Percentiles rank a stretch among this genome's conserved stretches.
phyloP scores from a whole-genome alignment of 2,113 vertebrate genomes.

The Otolemur garnettii region DNA sequence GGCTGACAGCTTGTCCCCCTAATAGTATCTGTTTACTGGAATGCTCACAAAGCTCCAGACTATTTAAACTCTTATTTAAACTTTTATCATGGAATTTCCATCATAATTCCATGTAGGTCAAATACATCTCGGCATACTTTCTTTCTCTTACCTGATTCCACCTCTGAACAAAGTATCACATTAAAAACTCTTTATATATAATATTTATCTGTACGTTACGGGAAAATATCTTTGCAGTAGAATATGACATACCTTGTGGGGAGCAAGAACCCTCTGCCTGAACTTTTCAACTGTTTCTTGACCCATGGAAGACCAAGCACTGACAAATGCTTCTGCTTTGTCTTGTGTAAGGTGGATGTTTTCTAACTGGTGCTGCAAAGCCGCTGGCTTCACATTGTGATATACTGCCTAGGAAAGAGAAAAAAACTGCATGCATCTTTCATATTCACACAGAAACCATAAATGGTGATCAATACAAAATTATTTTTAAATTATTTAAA shows the following conservation, averaged over 20 bases:
- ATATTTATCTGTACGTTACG: background rate
- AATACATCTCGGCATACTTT: background rate
- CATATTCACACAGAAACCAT: background rate
- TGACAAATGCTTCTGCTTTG: slow-evolving; percentile 93
- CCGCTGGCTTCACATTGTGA: slow-evolving; percentile 93
- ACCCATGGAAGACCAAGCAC: slow-evolving; percentile 91
- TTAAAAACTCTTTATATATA: background rate
- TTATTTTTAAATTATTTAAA: slow-evolving; percentile 19
- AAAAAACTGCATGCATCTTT: background rate
- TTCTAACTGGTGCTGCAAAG: slow-evolving; percentile 94
- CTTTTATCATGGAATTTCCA: no score
- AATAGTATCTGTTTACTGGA: background rate
- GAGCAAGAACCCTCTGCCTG: slow-evolving; percentile 92
- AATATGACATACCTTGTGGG: slow-evolving; percentile 92
- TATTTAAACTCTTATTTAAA: slow-evolving; percentile 24
- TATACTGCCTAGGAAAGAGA: slow-evolving; percentile 92
- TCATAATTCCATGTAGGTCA: no score
- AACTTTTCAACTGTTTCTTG: slow-evolving; percentile 95
- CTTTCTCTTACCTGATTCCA: slow-evolving; percentile 17
- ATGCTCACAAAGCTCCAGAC: background rate
- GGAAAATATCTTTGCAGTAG: background rate
- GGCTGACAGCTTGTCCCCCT: background rate
- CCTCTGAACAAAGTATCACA: slow-evolving; percentile 21
- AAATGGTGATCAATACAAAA: background rate
- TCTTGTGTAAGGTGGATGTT: slow-evolving; percentile 90